phyloP scores from a whole-genome alignment of 37 sponge, comb jelly and placozoan genomes.

The Bolinopsis microptera region DNA sequence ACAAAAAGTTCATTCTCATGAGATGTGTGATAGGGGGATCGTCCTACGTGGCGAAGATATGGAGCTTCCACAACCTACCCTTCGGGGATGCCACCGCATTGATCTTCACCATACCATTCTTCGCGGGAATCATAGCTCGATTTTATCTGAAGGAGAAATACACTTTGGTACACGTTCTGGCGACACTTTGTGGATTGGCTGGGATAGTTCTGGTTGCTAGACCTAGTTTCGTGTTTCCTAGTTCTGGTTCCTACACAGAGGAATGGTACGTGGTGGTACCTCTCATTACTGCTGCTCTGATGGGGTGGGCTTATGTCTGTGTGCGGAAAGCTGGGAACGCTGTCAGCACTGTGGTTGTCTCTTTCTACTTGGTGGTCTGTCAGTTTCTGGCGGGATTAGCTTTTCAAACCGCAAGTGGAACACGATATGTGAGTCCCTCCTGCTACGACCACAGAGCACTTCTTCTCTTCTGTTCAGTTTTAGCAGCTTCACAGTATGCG shows the following conservation, averaged over 20 bases:
- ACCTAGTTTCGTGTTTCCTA: background rate
- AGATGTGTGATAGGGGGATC: background rate
- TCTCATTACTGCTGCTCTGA: background rate
- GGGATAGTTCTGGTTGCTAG: background rate
- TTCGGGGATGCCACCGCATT: background rate
- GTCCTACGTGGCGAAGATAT: background rate
- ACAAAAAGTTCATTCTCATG: background rate
- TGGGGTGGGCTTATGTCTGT: background rate
- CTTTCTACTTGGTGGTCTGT: background rate
- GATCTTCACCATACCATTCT: background rate
- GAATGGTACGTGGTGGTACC: background rate
- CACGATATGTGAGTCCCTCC: background rate
- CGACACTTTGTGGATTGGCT: background rate
- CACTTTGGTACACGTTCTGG: background rate
- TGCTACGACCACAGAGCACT: background rate
- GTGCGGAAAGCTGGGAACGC: background rate
- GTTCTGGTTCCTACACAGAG: background rate
- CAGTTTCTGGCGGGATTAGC: background rate
- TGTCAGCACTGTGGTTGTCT: background rate
- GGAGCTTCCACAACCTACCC: background rate
- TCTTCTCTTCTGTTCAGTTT: background rate
- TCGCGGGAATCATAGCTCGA: background rate
- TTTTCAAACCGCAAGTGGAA: background rate
- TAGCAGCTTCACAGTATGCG: background rate
- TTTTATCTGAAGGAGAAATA: slow-evolving; percentile 6